Conservation (phyloP, 2,797 vertebrate genomes). For the Periparus ater region DNA sequence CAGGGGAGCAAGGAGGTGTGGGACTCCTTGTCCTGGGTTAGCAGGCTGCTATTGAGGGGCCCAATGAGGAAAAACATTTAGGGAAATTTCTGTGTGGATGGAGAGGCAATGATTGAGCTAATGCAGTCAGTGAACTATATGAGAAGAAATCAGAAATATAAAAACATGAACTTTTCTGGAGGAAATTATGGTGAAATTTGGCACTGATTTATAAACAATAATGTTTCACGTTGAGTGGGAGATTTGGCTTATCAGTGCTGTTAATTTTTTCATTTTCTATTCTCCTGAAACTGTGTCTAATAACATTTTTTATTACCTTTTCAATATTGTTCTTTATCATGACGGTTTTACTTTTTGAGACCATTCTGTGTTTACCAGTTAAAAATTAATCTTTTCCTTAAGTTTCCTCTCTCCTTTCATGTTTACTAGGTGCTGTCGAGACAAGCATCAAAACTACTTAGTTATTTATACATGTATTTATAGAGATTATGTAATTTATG, state of each 20-base stretch:
- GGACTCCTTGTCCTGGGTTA: background rate
- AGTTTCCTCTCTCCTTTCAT: background rate
- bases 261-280: background rate
- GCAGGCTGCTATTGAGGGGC: background rate
- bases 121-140: background rate
- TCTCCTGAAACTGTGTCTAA: slow-evolving; percentile 30
- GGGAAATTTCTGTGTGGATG: background rate
- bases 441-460: background rate
- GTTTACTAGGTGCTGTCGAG: background rate
- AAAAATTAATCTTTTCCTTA: slow-evolving; percentile 20
- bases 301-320: slow-evolving; percentile 33
- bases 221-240: background rate
- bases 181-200: background rate
- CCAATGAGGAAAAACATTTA: background rate
- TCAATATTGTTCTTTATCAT: background rate
- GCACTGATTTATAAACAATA: background rate
- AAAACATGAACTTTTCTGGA: background rate
- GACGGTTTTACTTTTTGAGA: background rate
- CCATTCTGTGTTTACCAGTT: background rate
- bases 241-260: slow-evolving; percentile 28
- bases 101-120: background rate
- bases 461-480: background rate
- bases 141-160: background rate
- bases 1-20: accelerated
- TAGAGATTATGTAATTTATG: slow-evolving; percentile 8